Conservation (phyloP, 1,140 invertebrate genomes). For the Bacillus rossius region DNA sequence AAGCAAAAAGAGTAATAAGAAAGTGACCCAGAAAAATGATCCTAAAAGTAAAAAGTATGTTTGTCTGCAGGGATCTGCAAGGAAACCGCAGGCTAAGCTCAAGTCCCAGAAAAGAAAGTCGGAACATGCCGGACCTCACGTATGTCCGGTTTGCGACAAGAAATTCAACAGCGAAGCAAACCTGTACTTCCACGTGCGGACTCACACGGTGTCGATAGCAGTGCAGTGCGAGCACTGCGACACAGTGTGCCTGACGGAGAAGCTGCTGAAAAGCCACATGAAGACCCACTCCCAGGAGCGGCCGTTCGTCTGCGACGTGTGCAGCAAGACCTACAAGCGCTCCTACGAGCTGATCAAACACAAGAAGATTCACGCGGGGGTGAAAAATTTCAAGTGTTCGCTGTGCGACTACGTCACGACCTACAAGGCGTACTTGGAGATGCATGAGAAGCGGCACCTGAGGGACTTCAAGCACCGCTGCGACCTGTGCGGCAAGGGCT, state of each 20-base stretch:
- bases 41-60: too few species aligned
- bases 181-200: not conserved
- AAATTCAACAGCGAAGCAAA: not conserved
- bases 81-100: too few species aligned
- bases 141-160: too few species aligned
- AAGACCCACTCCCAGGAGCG: slow-evolving; percentile 58
- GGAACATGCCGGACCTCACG: too few species aligned
- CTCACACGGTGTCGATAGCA: not conserved
- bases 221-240: slow-evolving; percentile 1
- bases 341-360: not conserved
- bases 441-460: slow-evolving; percentile 35
- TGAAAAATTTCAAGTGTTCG: slow-evolving; percentile 25
- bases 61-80: too few species aligned
- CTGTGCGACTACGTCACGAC: slow-evolving; percentile 33
- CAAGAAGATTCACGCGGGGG: not conserved
- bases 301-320: slow-evolving; percentile 31
- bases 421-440: slow-evolving; percentile 31
- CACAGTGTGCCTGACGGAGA: slow-evolving; percentile 22
- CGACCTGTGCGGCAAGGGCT: slow-evolving; percentile 16
- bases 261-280: slow-evolving; percentile 52
- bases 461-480: slow-evolving; percentile 29
- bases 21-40: too few species aligned
- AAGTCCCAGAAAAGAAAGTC: too few species aligned
- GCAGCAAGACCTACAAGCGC: slow-evolving; percentile 26
- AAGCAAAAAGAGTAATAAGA: too few species aligned